Evolutionary conservation across 2,888 invertebrate species (phyloP), one percentile per base, ranked within the genome.

Genomic region (Drosophila niveifrons): DNA sequence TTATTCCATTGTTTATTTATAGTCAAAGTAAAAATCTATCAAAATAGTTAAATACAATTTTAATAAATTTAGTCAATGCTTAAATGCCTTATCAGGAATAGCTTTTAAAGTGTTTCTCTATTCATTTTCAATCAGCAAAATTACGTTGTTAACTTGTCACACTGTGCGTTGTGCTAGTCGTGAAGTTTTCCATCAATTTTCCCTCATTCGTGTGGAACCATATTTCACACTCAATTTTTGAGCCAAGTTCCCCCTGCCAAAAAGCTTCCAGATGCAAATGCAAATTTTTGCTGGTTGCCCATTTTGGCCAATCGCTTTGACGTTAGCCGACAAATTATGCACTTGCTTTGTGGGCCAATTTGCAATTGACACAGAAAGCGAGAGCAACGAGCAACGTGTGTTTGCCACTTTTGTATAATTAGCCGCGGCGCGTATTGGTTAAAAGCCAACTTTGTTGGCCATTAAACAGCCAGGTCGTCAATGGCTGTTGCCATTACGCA

Each of bases 401-500:
- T 46, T 47, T 51, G 51, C 39, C 34, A 6, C 46, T 43, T 67
- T 68, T 52, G 59, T 70, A 62, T 79, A 74, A 83, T 82, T 82
- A 83, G 74, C 69, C 28, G 58, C 39, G 48, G 52, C 55, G 52
- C 55, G 65, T 74, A 59, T 73, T 73, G 78, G 75, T 59, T 64
- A 66, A 66, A 63, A 76, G 74, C 55, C 68, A 78, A 64, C 55
- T 48, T 70, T 64, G 70, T 68, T 75, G 52, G 61, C 70, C 50
- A 72, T 59, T 68, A 67, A 73, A 55, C 70, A 64, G 68, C 63
- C 66, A 52, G 56, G 9, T 13, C 11, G 48, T 18, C 34, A 31
- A 36, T 51, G 28, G 28, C 29, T 56, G 72, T 70, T 65, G 67
- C 34, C 71, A 78, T 81, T 79, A 77, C 83, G 83, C 81, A 83